Evolutionary conservation across 2,888 invertebrate genomes (phyloP).

Genomic region (Opisthograptis luteolata): DNA sequence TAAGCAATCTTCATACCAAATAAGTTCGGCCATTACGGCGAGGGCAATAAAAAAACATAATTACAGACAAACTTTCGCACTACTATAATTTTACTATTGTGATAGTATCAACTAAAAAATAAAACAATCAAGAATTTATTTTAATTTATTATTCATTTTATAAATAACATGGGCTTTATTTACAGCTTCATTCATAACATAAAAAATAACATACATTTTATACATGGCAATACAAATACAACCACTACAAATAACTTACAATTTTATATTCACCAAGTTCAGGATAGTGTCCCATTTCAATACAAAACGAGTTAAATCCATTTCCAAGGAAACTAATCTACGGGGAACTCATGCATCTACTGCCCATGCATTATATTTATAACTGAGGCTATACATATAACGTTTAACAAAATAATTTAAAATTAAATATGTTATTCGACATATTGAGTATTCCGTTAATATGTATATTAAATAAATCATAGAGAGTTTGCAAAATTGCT

Average conservation of each 20-base stretch:
- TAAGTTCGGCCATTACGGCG: too few relatives aligned
- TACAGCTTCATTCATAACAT: constrained; percentile 63
- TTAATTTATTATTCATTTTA: constrained; percentile 69
- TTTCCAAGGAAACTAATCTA: constrained; percentile 40
- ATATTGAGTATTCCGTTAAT: constrained; percentile 17
- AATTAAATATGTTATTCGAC: constrained; percentile 50
- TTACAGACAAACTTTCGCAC: too few relatives aligned
- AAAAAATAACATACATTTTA: constrained; percentile 35
- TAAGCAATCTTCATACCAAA: too few relatives aligned
- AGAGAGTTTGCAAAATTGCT: too few relatives aligned
- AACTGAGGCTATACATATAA: constrained; percentile 50
- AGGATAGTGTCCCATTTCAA: constrained; percentile 34
- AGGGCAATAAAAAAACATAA: too few relatives aligned
- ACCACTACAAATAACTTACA: constrained; percentile 17
- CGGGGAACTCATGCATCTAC: constrained; percentile 62
- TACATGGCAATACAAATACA: constrained; percentile 30
- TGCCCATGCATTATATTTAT: constrained; percentile 71
- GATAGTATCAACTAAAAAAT: constrained; percentile 53
- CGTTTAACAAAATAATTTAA: constrained; percentile 62
- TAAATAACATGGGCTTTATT: constrained; percentile 69
- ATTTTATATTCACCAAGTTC: constrained; percentile 13
- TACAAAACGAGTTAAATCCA: constrained; percentile 40
- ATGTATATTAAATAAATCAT: not conserved
- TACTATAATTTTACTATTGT: too few relatives aligned
- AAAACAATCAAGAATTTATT: constrained; percentile 66